Percentiles rank a stretch among this genome's conserved stretches.
These are phyloP conservation scores for Molorchus minor DNA, from an alignment of 2,888 invertebrate species.

Conservation along the genomic window DNA sequence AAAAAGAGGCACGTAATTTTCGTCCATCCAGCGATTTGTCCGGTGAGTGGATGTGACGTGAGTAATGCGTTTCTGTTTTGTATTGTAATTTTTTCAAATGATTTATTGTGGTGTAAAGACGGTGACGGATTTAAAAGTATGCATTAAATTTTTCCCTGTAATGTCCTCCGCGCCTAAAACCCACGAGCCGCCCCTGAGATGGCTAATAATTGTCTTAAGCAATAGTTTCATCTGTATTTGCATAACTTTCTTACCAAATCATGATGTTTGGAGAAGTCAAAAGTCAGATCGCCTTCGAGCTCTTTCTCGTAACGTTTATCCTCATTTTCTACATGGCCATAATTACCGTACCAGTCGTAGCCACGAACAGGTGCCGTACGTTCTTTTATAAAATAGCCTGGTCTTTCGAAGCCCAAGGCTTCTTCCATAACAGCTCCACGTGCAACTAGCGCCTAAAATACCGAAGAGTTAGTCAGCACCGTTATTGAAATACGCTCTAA, in stretches of 20 bases:
- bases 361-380: constrained; percentile 70
- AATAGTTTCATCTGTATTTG: too few species aligned
- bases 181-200: too few species aligned
- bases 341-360: constrained; percentile 89
- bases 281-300: constrained; percentile 79
- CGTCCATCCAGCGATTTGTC: too few species aligned
- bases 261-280: constrained; percentile 84
- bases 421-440: constrained; percentile 90
- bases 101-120: too few species aligned
- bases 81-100: too few species aligned
- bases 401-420: constrained; percentile 88
- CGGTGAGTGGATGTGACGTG: too few species aligned
- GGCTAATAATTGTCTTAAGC: too few species aligned
- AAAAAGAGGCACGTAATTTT: too few species aligned
- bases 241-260: constrained; percentile 70
- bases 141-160: too few species aligned
- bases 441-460: constrained; percentile 69
- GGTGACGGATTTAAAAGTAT: too few species aligned
- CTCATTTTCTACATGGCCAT: constrained; percentile 73
- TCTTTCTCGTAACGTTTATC: constrained; percentile 75
- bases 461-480: not conserved
- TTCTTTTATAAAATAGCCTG: constrained; percentile 77
- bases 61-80: too few species aligned
- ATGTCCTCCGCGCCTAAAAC: too few species aligned
- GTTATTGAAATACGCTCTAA: not conserved